Percentiles rank a stretch among this genome's conserved stretches.
phyloP scores from a whole-genome alignment of 2,888 invertebrate genomes.

The Conchocele bisecta region DNA sequence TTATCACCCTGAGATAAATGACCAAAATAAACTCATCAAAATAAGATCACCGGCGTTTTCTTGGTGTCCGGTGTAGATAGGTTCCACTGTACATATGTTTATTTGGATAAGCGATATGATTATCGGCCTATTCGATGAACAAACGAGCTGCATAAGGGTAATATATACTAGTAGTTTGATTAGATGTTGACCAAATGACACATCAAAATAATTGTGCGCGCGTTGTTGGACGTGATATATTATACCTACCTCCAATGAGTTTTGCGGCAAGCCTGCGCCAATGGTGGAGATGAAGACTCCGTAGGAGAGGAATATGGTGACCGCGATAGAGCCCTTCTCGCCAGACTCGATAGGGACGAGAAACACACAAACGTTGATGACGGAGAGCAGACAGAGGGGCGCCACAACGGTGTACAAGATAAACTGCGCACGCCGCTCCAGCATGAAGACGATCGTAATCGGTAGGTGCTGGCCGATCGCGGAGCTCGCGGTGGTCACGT shows the following conservation, averaged over 20 bases:
- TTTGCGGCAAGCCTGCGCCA: conserved; percentile 49
- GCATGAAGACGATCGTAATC: conserved; percentile 34
- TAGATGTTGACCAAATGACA: too few relatives aligned
- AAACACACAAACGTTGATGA: conserved; percentile 50
- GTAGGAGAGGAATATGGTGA: conserved; percentile 55
- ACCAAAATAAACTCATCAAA: too few relatives aligned
- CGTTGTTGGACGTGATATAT: too few relatives aligned
- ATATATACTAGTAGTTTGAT: too few relatives aligned
- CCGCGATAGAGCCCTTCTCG: conserved; percentile 55
- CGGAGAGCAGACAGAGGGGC: conserved; percentile 47
- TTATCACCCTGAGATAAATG: too few relatives aligned
- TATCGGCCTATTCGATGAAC: too few relatives aligned
- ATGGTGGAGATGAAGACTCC: conserved; percentile 55
- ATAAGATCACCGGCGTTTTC: too few relatives aligned
- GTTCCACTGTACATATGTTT: too few relatives aligned
- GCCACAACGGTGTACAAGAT: conserved; percentile 46
- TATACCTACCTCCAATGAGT: conserved; percentile 36
- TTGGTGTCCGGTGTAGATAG: too few relatives aligned
- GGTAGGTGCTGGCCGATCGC: conserved; percentile 25
- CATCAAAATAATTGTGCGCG: too few relatives aligned
- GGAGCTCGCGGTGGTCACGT: conserved; percentile 11
- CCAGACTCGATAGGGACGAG: conserved; percentile 55
- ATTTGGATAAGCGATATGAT: too few relatives aligned
- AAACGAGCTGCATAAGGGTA: too few relatives aligned
- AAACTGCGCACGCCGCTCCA: conserved; percentile 45